Evolutionary conservation across 2,888 invertebrate species (phyloP), one percentile per base, ranked within the genome.

Genomic region (Blastobasis lacticolella): DNA sequence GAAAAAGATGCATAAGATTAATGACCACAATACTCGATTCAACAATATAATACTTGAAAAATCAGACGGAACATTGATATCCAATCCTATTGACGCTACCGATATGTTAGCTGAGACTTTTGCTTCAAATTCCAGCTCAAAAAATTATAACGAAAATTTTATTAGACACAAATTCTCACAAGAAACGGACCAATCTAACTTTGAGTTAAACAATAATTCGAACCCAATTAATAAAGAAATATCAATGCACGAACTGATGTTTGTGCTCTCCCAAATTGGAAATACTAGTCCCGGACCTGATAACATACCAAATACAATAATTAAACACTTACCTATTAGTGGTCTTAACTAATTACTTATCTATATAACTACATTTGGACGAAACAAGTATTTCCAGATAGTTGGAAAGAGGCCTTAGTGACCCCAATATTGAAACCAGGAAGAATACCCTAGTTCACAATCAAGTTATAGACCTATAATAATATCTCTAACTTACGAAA

Each of bases 401-500:
- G 38, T 5, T 60, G 58, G 60, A 50, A 40, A 48, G 52, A 57
- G 46, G 58, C 60, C n/a, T 7, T 56, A 36, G 56, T 60, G 1
- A 38, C 58, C 6, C 60, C 60, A 38, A 57, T 60, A 41, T 44
- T 54, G 47, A 60, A 58, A 53, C 57, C 56, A 37, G 54, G 54
- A 6, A 58, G 55, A 51, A 41, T 50, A 7, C 41, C n/a, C 53
- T 4, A 52, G 36, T 10, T 45, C 10, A n/a, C 10, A 37, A 45
- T 37, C 50, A 8, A 60, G 48, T 45, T 58, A 53, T 51, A 55
- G 58, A 45, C 57, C 58, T 6, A n/a, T n/a, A n/a, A n/a, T n/a
- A n/a, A 60, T 60, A 48, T 55, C 57, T 1, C 41, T 57, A 37
- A 57, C 56, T 10, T 59, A 57, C 45, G 57, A 59, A 55, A 47